A percentile compares a stretch with the other conserved stretches of the same genome.
Evolutionary conservation across 2,113 vertebrate species (phyloP).

Genomic region (Mesembrinibis cayennensis): DNA sequence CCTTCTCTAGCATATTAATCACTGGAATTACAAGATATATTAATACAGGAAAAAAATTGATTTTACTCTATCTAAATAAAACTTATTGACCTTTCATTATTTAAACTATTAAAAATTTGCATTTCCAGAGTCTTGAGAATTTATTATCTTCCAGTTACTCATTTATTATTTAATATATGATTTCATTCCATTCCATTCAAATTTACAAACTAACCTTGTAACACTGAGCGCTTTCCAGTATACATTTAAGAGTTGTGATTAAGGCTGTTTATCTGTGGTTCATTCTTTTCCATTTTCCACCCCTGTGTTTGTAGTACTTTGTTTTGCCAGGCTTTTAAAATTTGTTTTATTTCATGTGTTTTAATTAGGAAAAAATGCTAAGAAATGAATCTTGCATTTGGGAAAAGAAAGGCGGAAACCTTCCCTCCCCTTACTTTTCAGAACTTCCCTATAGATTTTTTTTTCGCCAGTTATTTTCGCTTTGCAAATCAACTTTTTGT

Average conservation of each 20-base stretch:
- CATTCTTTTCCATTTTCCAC: not conserved
- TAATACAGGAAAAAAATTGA: not conserved
- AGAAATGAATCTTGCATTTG: not conserved
- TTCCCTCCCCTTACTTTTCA: not conserved
- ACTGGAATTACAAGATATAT: not conserved
- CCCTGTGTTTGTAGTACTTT: not conserved
- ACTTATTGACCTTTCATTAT: not conserved
- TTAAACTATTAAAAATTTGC: not conserved
- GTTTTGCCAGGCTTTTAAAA: not conserved
- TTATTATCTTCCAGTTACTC: not conserved
- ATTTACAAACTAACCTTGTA: not conserved
- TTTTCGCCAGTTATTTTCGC: not conserved
- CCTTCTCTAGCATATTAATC: not conserved
- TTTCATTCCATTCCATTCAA: not conserved
- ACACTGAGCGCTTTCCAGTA: not conserved
- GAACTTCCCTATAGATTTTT: not conserved
- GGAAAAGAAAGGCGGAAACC: not conserved
- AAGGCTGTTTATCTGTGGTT: constrained; percentile 16
- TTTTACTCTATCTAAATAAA: not conserved
- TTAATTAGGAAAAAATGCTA: not conserved
- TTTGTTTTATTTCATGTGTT: not conserved
- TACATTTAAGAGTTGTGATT: constrained; percentile 8
- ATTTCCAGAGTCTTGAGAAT: not conserved
- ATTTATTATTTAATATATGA: not conserved
- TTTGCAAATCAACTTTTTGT: not conserved